Percentiles rank a stretch among this genome's conserved stretches.
Evolutionary conservation across 2,113 vertebrate species (phyloP).

Genomic region (Leiothrix lutea): DNA sequence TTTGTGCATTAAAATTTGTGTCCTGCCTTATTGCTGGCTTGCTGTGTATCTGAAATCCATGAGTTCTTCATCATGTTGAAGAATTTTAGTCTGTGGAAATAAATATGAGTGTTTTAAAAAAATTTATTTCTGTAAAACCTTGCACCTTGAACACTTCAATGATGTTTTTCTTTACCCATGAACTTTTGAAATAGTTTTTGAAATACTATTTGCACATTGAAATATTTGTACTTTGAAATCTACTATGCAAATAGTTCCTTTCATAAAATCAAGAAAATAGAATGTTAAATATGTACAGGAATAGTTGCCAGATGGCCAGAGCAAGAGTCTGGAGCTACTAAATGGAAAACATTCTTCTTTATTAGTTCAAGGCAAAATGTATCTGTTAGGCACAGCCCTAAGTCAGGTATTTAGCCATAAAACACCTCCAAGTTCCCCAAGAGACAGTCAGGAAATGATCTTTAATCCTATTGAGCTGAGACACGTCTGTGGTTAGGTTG

Average conservation of each 20-base stretch:
- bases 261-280: constrained; percentile 34
- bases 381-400: neutral
- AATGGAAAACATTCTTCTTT: constrained; percentile 21
- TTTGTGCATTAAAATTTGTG: neutral
- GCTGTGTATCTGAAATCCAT: neutral
- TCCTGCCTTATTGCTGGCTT: neutral
- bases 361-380: neutral
- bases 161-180: neutral
- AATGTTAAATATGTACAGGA: constrained; percentile 29
- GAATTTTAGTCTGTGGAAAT: neutral
- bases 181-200: neutral
- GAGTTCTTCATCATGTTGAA: neutral
- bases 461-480: neutral
- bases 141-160: neutral
- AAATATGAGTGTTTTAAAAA: neutral
- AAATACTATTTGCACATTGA: neutral
- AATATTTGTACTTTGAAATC: neutral
- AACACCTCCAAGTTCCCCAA: neutral
- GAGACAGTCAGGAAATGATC: neutral
- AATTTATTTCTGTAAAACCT: neutral
- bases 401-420: neutral
- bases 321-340: neutral
- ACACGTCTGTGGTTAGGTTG: neutral
- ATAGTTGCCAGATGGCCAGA: neutral
- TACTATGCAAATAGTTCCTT: constrained; percentile 15